Conservation (phyloP, 92 coral and sea anemone genomes). For the Muricea muricata region DNA sequence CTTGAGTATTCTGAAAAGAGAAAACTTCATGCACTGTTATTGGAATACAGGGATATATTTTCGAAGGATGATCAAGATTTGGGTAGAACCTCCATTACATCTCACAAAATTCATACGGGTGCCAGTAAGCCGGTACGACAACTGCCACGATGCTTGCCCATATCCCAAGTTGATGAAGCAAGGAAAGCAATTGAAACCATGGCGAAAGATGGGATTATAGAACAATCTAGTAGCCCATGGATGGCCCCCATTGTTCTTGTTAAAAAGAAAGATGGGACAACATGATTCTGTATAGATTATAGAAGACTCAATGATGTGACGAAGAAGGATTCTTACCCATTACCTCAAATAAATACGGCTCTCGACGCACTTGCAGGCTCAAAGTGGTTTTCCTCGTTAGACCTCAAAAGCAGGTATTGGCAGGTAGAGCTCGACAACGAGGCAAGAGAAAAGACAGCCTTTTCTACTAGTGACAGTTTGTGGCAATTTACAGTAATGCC, state of each 20-base stretch:
- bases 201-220: not conserved
- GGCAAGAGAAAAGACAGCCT: conserved; percentile 20
- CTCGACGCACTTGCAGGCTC: not conserved
- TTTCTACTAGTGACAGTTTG: not conserved
- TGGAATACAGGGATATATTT: not conserved
- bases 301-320: conserved; percentile 13
- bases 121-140: conserved; percentile 44
- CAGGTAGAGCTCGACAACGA: not conserved
- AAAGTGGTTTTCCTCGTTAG: conserved; percentile 31
- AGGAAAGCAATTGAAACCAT: not conserved
- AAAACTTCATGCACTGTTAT: not conserved
- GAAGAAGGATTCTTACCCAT: conserved; percentile 2
- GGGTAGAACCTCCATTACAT: conserved; percentile 37
- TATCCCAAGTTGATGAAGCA: too few species aligned
- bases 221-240: not conserved
- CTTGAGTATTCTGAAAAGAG: not conserved
- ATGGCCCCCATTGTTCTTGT: conserved; percentile 9
- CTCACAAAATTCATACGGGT: conserved; percentile 41
- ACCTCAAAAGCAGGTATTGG: conserved; percentile 14
- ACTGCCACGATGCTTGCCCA: conserved; percentile 7
- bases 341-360: not conserved
- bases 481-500: conserved; percentile 35
- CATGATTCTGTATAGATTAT: conserved; percentile 22
- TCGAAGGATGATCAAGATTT: conserved; percentile 18
- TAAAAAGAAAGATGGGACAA: conserved; percentile 20